These are phyloP conservation scores for Pangasianodon hypophthalmus DNA, from an alignment of 2,113 vertebrate genomes.

Conservation along the genomic window DNA sequence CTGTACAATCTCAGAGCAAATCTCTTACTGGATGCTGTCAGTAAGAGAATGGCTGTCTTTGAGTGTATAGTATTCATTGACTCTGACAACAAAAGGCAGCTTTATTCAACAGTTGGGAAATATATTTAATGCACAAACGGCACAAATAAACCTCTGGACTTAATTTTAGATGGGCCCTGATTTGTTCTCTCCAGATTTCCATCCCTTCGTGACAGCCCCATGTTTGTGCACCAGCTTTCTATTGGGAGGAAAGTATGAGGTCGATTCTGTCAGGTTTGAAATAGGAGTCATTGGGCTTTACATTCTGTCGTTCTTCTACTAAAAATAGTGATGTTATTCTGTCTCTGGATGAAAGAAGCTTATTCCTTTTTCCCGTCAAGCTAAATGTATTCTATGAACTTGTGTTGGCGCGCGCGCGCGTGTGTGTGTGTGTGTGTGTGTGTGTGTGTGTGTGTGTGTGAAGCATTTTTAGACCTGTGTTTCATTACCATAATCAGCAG, in stretches of 20 bases:
- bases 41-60: conserved; percentile 85
- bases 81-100: conserved; percentile 70
- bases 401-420: conserved; percentile 6
- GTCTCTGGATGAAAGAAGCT: conserved; percentile 58
- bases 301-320: conserved; percentile 61
- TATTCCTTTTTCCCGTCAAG: conserved; percentile 19
- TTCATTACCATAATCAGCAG: conserved; percentile 38
- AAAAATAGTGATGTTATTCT: conserved; percentile 66
- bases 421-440: conserved; percentile 9
- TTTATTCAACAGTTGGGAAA: conserved; percentile 79
- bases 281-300: conserved; percentile 27
- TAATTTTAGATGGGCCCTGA: conserved; percentile 68
- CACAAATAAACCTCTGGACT: conserved; percentile 74
- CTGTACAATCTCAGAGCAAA: conserved; percentile 56
- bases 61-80: neutral
- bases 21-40: neutral
- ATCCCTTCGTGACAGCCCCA: conserved; percentile 42
- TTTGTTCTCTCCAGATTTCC: conserved; percentile 59
- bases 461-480: neutral
- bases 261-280: conserved; percentile 60
- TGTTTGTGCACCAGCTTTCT: conserved; percentile 24
- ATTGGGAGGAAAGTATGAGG: conserved; percentile 65
- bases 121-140: conserved; percentile 64
- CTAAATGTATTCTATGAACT: conserved; percentile 52
- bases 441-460: neutral